These are phyloP conservation scores for Pseudochirops corinnae DNA, from an alignment of 2,797 vertebrate species.

Conservation along the genomic window DNA sequence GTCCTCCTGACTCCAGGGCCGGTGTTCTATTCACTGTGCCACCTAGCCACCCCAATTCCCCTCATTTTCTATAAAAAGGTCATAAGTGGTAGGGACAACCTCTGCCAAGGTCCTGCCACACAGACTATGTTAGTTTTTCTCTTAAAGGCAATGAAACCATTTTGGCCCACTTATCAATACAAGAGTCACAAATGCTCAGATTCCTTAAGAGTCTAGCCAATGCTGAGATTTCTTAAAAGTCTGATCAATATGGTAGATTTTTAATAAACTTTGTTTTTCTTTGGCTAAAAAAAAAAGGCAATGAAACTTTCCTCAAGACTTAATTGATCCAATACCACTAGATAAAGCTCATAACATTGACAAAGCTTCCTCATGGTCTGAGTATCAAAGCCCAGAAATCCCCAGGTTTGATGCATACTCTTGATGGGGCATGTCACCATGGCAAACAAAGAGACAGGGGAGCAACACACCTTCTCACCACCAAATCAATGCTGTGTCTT, in stretches of 20 bases:
- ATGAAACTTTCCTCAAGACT: not conserved
- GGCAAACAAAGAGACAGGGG: not conserved
- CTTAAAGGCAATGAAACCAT: not conserved
- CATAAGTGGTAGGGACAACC: not conserved
- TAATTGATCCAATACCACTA: not conserved
- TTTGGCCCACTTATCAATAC: too few species aligned
- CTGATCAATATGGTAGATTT: too few species aligned
- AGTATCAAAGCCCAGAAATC: not conserved
- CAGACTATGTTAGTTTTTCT: not conserved
- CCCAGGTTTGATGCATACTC: not conserved
- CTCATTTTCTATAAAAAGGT: not conserved
- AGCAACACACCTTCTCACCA: fast-evolving
- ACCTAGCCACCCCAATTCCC: not conserved
- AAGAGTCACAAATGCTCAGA: too few species aligned
- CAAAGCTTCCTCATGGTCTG: not conserved
- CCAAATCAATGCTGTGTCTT: not conserved
- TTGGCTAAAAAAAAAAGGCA: not conserved
- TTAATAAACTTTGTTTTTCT: too few species aligned
- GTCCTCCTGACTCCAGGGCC: too few species aligned
- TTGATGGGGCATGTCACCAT: not conserved
- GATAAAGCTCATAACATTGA: not conserved
- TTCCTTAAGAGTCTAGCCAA: too few species aligned
- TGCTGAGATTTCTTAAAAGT: too few species aligned
- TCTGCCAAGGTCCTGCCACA: not conserved
- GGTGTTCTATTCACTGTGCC: too few species aligned